Percentiles rank a stretch among this genome's conserved stretches.
These are phyloP conservation scores for Tringa solitaria DNA, from an alignment of 2,113 vertebrate genomes.

Conservation along the genomic window DNA sequence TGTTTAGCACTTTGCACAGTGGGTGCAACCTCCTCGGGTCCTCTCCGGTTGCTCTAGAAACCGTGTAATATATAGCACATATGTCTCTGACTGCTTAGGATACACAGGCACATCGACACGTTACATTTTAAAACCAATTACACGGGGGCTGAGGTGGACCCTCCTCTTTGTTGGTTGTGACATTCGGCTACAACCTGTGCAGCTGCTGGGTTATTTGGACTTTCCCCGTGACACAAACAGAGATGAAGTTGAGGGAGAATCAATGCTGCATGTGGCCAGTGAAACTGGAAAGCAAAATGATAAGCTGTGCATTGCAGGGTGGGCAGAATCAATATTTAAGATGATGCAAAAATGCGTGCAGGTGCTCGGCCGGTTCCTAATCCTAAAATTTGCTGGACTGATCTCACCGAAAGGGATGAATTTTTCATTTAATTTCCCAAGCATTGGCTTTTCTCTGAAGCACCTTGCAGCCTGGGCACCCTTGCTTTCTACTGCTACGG, in stretches of 20 bases:
- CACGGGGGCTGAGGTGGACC: background rate
- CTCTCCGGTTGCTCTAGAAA: background rate
- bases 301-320: accelerated
- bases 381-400: background rate
- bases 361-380: background rate
- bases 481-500: background rate
- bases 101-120: background rate
- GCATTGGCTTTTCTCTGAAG: background rate
- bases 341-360: background rate
- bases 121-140: background rate
- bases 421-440: background rate
- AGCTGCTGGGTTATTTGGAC: background rate
- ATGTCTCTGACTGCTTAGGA: background rate
- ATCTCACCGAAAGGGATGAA: background rate
- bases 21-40: background rate
- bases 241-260: background rate
- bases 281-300: background rate
- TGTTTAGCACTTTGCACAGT: background rate
- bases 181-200: background rate
- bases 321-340: background rate
- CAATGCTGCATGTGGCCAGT: background rate
- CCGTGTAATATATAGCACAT: background rate
- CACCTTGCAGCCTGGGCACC: background rate
- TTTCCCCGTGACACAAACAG: background rate
- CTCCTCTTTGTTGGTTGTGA: background rate